These are phyloP conservation scores for Neodiprion lecontei DNA, from an alignment of 1,140 invertebrate genomes.

Conservation along the genomic window DNA sequence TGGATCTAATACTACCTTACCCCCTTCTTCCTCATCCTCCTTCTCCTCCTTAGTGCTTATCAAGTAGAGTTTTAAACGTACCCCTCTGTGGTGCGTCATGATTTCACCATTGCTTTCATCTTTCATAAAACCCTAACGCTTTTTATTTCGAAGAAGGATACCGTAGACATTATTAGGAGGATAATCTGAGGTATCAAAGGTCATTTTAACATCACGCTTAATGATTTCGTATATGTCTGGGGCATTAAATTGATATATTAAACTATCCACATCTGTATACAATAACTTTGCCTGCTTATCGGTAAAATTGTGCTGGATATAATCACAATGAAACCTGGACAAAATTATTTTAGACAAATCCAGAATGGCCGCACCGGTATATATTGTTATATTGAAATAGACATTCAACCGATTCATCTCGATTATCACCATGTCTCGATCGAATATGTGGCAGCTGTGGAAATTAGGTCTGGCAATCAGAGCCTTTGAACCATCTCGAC, in stretches of 20 bases:
- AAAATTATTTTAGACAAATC: slow-evolving; percentile 37
- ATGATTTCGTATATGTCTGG: slow-evolving; percentile 44
- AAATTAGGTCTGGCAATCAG: slow-evolving; percentile 46
- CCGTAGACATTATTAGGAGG: slow-evolving; percentile 36
- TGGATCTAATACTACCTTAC: slow-evolving; percentile 14
- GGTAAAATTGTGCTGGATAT: slow-evolving; percentile 32
- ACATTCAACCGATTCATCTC: slow-evolving; percentile 30
- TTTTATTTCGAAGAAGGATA: slow-evolving; percentile 25
- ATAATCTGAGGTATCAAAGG: slow-evolving; percentile 46
- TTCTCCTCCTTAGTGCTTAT: slow-evolving; percentile 22
- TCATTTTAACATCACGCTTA: slow-evolving; percentile 26
- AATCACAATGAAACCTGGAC: slow-evolving; percentile 43
- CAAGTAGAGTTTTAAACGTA: slow-evolving; percentile 56
- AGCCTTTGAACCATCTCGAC: slow-evolving; percentile 33
- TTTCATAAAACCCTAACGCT: slow-evolving; percentile 56
- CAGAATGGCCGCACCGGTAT: slow-evolving; percentile 32
- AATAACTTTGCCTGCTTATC: slow-evolving; percentile 33
- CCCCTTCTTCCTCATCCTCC: slow-evolving; percentile 23
- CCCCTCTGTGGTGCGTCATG: slow-evolving; percentile 51
- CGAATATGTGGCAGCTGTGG: slow-evolving; percentile 37
- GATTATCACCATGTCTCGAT: slow-evolving; percentile 34
- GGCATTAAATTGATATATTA: slow-evolving; percentile 20
- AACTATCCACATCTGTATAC: slow-evolving; percentile 51
- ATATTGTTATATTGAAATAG: slow-evolving; percentile 40
- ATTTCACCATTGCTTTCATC: slow-evolving; percentile 56